These are phyloP conservation scores for Peribatodes rhomboidaria DNA, from an alignment of 2,888 invertebrate species.

Conservation along the genomic window DNA sequence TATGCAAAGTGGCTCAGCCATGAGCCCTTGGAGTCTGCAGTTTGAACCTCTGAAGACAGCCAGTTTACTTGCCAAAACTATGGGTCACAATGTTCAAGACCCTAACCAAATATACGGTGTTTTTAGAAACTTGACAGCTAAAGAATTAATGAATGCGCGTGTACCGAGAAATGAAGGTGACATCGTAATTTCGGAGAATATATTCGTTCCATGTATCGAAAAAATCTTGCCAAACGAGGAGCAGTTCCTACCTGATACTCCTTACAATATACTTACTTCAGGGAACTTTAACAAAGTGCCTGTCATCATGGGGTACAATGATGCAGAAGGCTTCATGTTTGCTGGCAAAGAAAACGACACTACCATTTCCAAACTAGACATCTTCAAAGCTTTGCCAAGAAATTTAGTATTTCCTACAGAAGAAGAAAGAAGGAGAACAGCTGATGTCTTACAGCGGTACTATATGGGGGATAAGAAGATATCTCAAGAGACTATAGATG, in stretches of 20 bases:
- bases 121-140: slow-evolving; percentile 59
- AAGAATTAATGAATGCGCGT: slow-evolving; percentile 63
- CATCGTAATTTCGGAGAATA: slow-evolving; percentile 71
- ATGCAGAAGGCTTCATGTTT: slow-evolving; percentile 76
- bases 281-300: slow-evolving; percentile 71
- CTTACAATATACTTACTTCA: slow-evolving; percentile 66
- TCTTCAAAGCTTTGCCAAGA: slow-evolving; percentile 68
- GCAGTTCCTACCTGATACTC: slow-evolving; percentile 67
- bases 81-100: slow-evolving; percentile 64
- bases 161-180: slow-evolving; percentile 73
- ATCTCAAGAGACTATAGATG: slow-evolving; percentile 66
- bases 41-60: slow-evolving; percentile 72
- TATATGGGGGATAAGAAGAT: slow-evolving; percentile 76
- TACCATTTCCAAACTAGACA: slow-evolving; percentile 64
- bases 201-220: slow-evolving; percentile 79
- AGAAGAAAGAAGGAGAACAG: slow-evolving; percentile 56
- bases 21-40: slow-evolving; percentile 77
- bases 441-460: slow-evolving; percentile 64
- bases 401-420: slow-evolving; percentile 66
- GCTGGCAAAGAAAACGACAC: slow-evolving; percentile 77
- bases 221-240: slow-evolving; percentile 57
- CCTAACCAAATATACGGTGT: slow-evolving; percentile 65
- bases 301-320: slow-evolving; percentile 73
- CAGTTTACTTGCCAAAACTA: slow-evolving; percentile 61
- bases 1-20: slow-evolving; percentile 76